phyloP scores from a whole-genome alignment of 2,113 vertebrate species.

The Polypterus bichir region DNA sequence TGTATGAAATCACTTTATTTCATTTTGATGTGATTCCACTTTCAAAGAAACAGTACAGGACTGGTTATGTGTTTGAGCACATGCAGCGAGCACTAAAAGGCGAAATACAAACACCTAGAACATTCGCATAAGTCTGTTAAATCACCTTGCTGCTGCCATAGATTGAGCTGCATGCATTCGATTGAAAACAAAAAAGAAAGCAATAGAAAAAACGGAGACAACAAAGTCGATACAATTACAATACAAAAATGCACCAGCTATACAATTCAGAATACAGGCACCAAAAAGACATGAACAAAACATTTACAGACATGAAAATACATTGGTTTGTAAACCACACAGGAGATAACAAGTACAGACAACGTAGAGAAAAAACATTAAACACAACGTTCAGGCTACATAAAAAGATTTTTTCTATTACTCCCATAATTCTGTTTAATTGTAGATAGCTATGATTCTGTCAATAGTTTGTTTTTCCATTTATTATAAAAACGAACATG shows the following conservation, averaged over 20 bases:
- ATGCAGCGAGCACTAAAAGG: constrained; percentile 76
- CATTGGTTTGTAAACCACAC: constrained; percentile 37
- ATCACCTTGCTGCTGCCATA: constrained; percentile 46
- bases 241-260: constrained; percentile 49
- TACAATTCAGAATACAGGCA: constrained; percentile 47
- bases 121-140: constrained; percentile 51
- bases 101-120: constrained; percentile 56
- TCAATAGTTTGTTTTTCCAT: constrained; percentile 36
- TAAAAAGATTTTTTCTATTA: constrained; percentile 40
- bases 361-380: constrained; percentile 44
- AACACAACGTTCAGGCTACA: constrained; percentile 64
- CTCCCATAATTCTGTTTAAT: constrained; percentile 22
- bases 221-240: constrained; percentile 29
- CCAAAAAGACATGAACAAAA: constrained; percentile 50
- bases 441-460: constrained; percentile 22
- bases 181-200: constrained; percentile 39
- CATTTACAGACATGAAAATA: constrained; percentile 41
- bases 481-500: constrained; percentile 17
- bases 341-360: constrained; percentile 45
- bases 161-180: constrained; percentile 61
- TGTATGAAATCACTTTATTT: constrained; percentile 68
- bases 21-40: constrained; percentile 80
- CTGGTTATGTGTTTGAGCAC: constrained; percentile 55
- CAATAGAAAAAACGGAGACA: constrained; percentile 22
- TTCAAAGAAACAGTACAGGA: constrained; percentile 65